Evolutionary conservation across 2,888 invertebrate species (phyloP).

Genomic region (Caenorhabditis uteleia): DNA sequence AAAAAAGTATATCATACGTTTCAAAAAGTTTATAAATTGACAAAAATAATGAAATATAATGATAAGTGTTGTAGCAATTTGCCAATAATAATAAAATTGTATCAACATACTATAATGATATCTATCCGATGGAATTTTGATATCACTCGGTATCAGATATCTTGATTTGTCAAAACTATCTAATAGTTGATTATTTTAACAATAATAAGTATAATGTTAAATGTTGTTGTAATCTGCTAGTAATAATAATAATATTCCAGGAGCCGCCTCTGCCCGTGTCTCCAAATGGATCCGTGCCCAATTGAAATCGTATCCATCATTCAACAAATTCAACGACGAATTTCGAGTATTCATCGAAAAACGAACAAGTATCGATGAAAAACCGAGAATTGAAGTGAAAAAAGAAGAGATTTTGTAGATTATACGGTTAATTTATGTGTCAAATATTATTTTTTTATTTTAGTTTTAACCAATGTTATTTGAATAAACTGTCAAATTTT

Average conservation of each 20-base stretch:
- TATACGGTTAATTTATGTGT: neutral
- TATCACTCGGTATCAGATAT: too few species aligned
- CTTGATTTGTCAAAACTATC: too few species aligned
- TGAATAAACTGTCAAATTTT: neutral
- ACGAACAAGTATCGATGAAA: neutral
- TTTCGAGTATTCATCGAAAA: slow-evolving; percentile 22
- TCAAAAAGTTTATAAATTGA: too few species aligned
- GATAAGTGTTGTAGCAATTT: too few species aligned
- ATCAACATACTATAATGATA: too few species aligned
- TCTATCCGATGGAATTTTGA: too few species aligned
- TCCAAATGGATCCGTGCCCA: slow-evolving; percentile 51
- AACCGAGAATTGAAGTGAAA: neutral
- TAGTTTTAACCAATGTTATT: neutral
- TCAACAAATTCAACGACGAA: slow-evolving; percentile 14
- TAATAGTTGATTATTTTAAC: neutral
- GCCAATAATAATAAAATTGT: too few species aligned
- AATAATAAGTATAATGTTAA: neutral
- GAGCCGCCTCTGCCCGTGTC: slow-evolving; percentile 28
- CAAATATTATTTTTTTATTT: neutral
- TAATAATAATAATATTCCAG: slow-evolving; percentile 1
- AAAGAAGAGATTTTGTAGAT: neutral
- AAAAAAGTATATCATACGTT: too few species aligned
- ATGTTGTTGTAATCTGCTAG: neutral
- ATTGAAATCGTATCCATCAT: slow-evolving; percentile 26
- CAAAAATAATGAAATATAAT: too few species aligned